Base-by-base conservation (phyloP, 2,888 invertebrate genomes). In the Lithophane leautieri region DNA sequence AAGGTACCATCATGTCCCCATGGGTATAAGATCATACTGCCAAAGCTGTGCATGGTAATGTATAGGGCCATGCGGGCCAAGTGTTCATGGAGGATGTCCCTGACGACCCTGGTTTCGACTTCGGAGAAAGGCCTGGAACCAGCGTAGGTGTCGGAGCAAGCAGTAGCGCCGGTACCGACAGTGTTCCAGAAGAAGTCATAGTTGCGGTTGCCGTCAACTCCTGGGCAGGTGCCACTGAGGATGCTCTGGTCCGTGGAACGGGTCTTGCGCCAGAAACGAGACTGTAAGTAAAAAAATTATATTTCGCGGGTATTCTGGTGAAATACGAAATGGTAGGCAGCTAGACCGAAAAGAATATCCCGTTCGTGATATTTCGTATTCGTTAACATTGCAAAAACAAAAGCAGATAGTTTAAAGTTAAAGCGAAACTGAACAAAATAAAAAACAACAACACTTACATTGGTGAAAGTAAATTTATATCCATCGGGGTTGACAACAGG, bases 181-280 rank as follows among this genome's bases (percentile, higher is more conserved):
- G 96, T 97, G 94, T 97, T 97, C 98, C 98, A 98, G 82, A 97
- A 95, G 88, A 97, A 97, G 73, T 97, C 98, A 87, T 97, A 98
- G 94, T 98, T 98, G 4, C 98, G 95, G 92, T 98, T 98, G 0
- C 97, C 97, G 89, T 98, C 98, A 0, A 97, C 97, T 14, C 98
- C 98, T 8, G 94, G 93, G 85, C 98, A 98, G 0, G 90, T 4
- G 16, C 67, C 50, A 4, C 93, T 84, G 8, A 92, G 89, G 0
- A 54, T 1, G 60, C 93, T 89, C 47, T 91, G 89, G 79, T 94
- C 91, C 0, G 95, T 96, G 0, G 97, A 97, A 0, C 98, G 97
- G 0, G 97, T 98, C 90, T 98, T 98, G 34, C 98, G 97, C 98
- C 98, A 98, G 83, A 98, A 94, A 22, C 97, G 97, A 47, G 89